A percentile compares a stretch with the other conserved stretches of the same genome.
Conservation (phyloP, 2,113 vertebrate genomes). For the Rattus rattus region DNA sequence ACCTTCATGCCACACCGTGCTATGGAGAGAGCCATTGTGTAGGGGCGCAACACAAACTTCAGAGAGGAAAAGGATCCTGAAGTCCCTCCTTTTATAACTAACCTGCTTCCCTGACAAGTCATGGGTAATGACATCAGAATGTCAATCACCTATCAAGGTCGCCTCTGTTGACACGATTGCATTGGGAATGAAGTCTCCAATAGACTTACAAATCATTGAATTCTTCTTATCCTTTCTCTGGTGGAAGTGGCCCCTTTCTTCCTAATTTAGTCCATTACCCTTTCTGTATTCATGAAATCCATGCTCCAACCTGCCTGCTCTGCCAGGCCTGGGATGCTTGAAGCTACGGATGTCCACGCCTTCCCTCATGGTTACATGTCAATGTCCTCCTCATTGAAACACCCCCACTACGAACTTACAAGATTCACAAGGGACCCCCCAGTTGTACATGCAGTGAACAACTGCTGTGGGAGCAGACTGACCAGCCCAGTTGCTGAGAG, state of each 20-base stretch:
- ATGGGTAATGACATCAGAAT: too few species aligned
- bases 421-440: background rate
- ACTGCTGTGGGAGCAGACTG: background rate
- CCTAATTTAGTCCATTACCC: fast-evolving
- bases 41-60: background rate
- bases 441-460: background rate
- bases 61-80: background rate
- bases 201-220: background rate
- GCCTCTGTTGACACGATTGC: too few species aligned
- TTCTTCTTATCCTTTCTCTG: background rate
- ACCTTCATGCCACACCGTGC: background rate
- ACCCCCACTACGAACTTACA: background rate
- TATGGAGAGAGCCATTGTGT: background rate
- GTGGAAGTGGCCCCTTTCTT: too few species aligned
- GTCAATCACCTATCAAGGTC: background rate
- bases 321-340: background rate
- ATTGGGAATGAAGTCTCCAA: background rate
- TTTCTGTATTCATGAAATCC: background rate
- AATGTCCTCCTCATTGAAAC: background rate
- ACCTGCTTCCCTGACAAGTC: background rate
- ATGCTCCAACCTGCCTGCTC: background rate
- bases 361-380: background rate
- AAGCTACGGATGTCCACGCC: background rate
- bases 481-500: background rate
- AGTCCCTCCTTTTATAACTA: background rate